phyloP scores from a whole-genome alignment of 2,113 vertebrate genomes.

The Clarias macrocephalus region DNA sequence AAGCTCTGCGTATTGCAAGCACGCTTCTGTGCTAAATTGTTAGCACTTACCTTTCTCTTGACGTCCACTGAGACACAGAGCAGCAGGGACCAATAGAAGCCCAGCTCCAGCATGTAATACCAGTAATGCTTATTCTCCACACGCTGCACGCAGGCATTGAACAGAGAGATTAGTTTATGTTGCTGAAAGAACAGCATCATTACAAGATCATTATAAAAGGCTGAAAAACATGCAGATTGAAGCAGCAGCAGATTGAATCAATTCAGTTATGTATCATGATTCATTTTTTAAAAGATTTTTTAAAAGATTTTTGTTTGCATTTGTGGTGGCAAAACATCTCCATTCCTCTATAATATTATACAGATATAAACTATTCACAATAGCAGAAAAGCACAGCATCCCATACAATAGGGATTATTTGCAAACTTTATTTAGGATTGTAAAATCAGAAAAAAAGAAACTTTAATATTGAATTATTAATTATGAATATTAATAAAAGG shows the following conservation, averaged over 20 bases:
- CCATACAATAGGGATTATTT: too few species aligned
- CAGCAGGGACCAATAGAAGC: slow-evolving; percentile 86
- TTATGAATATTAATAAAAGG: too few species aligned
- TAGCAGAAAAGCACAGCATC: too few species aligned
- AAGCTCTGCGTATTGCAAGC: background rate
- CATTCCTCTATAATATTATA: too few species aligned
- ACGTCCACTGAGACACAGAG: slow-evolving; percentile 85
- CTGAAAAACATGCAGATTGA: background rate
- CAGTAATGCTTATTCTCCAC: slow-evolving; percentile 78
- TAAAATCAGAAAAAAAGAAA: too few species aligned
- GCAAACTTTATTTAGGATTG: too few species aligned
- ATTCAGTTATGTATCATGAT: too few species aligned
- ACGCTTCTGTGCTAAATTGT: background rate
- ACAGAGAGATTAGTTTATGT: background rate
- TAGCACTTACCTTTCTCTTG: slow-evolving; percentile 85
- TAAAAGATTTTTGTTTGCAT: too few species aligned
- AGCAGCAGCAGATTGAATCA: background rate
- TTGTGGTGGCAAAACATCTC: too few species aligned
- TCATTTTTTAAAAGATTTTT: too few species aligned
- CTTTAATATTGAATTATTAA: too few species aligned
- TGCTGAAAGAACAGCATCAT: background rate
- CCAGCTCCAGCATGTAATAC: slow-evolving; percentile 90
- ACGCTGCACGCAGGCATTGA: slow-evolving; percentile 66
- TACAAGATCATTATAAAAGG: background rate
- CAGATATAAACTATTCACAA: too few species aligned